Evolutionary conservation across 2,888 invertebrate genomes (phyloP).

Genomic region (Lacanobia oleracea): DNA sequence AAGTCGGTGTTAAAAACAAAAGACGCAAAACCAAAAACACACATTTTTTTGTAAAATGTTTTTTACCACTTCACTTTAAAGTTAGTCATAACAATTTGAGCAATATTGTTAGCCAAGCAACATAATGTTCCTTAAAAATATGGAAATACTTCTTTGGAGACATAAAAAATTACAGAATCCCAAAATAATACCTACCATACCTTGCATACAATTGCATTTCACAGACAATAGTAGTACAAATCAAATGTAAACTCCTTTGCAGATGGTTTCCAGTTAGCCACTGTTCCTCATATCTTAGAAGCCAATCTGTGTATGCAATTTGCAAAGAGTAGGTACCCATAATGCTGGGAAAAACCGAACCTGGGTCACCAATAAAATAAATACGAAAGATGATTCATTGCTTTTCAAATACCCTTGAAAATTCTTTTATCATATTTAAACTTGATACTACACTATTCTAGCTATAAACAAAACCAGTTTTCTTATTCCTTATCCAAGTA

Average conservation of each 20-base stretch:
- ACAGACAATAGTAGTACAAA: not conserved
- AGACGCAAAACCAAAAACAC: no score
- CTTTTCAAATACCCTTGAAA: slow-evolving; percentile 34
- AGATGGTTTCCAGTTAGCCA: not conserved
- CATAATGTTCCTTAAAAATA: no score
- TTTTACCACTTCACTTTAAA: no score
- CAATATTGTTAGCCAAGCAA: no score
- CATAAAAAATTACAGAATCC: no score
- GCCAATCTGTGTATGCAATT: not conserved
- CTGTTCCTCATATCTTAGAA: not conserved
- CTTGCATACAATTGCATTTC: not conserved
- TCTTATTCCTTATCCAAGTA: slow-evolving; percentile 13
- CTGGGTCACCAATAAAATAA: not conserved
- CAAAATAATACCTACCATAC: no score
- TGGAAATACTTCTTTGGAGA: no score
- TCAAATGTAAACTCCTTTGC: not conserved
- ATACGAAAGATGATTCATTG: slow-evolving; percentile 26
- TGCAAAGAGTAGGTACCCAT: not conserved
- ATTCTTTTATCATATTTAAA: not conserved
- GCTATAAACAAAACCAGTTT: slow-evolving; percentile 41
- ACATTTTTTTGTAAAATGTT: no score
- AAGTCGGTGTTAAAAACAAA: no score
- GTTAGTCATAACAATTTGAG: no score
- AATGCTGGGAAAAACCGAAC: not conserved
- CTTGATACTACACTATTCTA: not conserved